Evolutionary conservation across 2,888 invertebrate species (phyloP).

Genomic region (Hypolimnas misippus): DNA sequence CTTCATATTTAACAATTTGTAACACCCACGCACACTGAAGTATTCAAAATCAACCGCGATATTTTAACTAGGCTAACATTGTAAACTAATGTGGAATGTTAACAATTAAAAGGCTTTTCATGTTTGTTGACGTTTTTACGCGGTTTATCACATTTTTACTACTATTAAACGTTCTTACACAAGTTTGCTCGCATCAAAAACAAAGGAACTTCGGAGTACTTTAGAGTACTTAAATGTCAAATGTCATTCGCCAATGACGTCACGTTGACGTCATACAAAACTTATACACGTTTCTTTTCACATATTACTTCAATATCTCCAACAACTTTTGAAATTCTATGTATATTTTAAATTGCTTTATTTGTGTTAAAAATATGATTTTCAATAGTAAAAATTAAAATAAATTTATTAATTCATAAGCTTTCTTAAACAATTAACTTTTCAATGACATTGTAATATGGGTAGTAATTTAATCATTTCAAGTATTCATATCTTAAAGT

Average conservation of each 20-base stretch:
- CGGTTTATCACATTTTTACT: conserved; percentile 40
- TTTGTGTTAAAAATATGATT: not conserved
- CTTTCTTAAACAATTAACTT: too few relatives aligned
- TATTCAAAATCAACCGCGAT: conserved; percentile 10
- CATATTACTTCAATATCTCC: conserved; percentile 9
- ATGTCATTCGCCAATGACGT: conserved; percentile 63
- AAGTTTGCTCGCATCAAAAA: conserved; percentile 48
- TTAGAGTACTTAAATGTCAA: conserved; percentile 52
- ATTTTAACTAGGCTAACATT: not conserved
- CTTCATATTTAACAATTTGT: conserved; percentile 58
- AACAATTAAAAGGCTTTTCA: not conserved
- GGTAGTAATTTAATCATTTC: too few relatives aligned
- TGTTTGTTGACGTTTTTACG: conserved; percentile 29
- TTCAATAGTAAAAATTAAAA: too few relatives aligned
- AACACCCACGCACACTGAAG: conserved; percentile 12
- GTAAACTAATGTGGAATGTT: conserved; percentile 1
- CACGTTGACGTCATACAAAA: conserved; percentile 65
- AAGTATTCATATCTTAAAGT: too few relatives aligned
- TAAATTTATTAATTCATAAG: too few relatives aligned
- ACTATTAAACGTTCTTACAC: conserved; percentile 50
- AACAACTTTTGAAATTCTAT: not conserved
- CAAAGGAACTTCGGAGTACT: conserved; percentile 42
- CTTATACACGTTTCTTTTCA: conserved; percentile 40
- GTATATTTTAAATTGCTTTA: not conserved
- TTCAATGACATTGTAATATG: too few relatives aligned